Base-by-base conservation (phyloP, 1,140 invertebrate species). In the Conus betulinus region DNA sequence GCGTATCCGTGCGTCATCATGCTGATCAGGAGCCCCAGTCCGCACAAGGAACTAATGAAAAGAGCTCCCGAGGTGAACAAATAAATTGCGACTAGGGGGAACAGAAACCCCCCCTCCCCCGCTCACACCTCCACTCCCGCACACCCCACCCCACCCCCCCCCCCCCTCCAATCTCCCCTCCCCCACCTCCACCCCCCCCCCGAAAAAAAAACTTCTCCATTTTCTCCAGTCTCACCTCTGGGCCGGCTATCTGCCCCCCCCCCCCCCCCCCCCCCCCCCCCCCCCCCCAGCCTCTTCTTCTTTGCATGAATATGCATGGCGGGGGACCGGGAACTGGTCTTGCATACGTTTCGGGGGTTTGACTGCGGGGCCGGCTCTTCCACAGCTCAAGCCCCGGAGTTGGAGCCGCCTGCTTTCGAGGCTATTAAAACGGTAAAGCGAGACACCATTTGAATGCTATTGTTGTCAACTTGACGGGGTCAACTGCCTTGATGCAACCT, bases 21-120 rank as follows among this genome's bases (percentile, higher is more conserved):
- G 79, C 79, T 81, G 79, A 81, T 81, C 79, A 53, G 67, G 20
- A n/a, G n/a, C 67, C 67, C 67, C 67, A 23, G 67, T 71, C 67
- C 67, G 20, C 67, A 52, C 79, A 53, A 53, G 51, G 51, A 81
- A 53, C 51, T 23, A 81, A 81, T 51, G 39, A 51, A 81, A 81
- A 81, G 51, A 81, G 79, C 39, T 51, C 51, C 79, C 39, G 79
- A 81, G 79, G 27, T 81, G 79, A 81, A 81, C 79, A 81, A 81
- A 81, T 81, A 81, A 81, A 81, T 81, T 81, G 79, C 79, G 13
- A 51, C 51, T 53, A 20, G 15, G 57, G 57, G 57, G 57, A 60
- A 57, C n/a, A 57, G 13, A 57, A 57, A 57, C 6, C 15, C 57
- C 57, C 57, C 57, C 57, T 60, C 55, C 57, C 15, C 8, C 57